Evolutionary conservation across 2,797 vertebrate species (phyloP), one percentile per base, ranked within the genome.

Genomic region (Protosalanx chinensis): DNA sequence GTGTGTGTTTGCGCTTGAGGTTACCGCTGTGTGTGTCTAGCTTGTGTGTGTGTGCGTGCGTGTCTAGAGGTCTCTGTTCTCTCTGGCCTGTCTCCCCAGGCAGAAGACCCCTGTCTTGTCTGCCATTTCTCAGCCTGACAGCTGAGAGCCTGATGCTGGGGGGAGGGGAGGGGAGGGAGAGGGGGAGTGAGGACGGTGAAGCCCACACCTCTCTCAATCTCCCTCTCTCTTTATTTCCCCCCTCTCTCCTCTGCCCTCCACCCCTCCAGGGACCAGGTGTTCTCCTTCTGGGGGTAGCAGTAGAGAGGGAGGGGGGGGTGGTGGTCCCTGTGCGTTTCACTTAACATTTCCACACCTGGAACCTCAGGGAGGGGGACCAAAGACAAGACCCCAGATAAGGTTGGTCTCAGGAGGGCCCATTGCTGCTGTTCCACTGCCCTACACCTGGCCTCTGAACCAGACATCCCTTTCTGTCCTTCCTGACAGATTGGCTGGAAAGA

Each of bases 61-160:
- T 53, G 68, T 63, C 30, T 74, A 66, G 72, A 84, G 82, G 76
- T 76, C 73, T 73, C 68, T 51, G 77, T 87, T 81, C 85, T 85
- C 78, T 74, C 79, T 81, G 73, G 77, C 76, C 81, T 78, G 57
- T 84, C 79, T 88, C 88, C 82, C 85, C 67, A 81, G 84, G 85
- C 85, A 84, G 81, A 75, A 82, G 84, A 88, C 85, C 84, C 80
- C 79, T 86, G 86, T 86, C 87, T 87, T 18, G 76, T 75, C 84
- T 88, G 85, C 81, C 87, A 89, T 90, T 88, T 87, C 84, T 88
- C 86, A 89, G 86, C 71, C 85, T 90, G 89, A 91, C 88, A 89
- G 87, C 85, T 84, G 79, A 88, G 85, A 88, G 85, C 79, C 66
- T 82, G 84, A 89, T 80, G 86, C 81, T 71, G 81, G 84, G 84